Conservation (phyloP, 2,888 invertebrate genomes). For the Chrysolina oricalcia region DNA sequence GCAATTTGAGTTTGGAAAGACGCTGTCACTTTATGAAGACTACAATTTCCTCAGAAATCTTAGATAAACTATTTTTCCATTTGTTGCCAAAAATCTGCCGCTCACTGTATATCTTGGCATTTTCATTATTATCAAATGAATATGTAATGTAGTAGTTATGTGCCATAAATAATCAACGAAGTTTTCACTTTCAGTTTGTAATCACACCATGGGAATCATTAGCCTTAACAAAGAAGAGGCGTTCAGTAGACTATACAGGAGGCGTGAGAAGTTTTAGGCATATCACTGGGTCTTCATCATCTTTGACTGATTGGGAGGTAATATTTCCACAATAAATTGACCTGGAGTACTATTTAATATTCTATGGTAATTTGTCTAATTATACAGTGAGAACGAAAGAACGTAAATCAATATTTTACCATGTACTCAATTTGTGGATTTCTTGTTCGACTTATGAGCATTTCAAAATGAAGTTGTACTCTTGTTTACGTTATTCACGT, state of each 20-base stretch:
- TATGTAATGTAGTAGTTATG: background rate
- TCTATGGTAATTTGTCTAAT: background rate
- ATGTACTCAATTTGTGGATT: background rate
- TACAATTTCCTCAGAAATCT: too few species aligned
- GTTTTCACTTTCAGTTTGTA: slow-evolving; percentile 53
- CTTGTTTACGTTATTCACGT: too few species aligned
- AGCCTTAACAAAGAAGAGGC: slow-evolving; percentile 55
- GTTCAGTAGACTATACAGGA: slow-evolving; percentile 33
- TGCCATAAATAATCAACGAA: slow-evolving; percentile 15
- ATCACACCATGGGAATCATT: slow-evolving; percentile 51
- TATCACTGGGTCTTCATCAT: slow-evolving; percentile 41
- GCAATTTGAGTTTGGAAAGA: too few species aligned
- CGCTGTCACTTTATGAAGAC: too few species aligned
- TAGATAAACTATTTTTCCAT: too few species aligned
- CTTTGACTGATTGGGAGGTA: slow-evolving; percentile 75
- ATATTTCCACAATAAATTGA: background rate
- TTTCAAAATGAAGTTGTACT: too few species aligned
- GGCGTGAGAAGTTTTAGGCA: slow-evolving; percentile 55
- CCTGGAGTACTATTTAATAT: background rate
- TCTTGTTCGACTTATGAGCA: background rate
- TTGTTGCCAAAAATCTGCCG: too few species aligned
- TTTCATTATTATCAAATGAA: too few species aligned
- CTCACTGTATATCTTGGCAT: too few species aligned
- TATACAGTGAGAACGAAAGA: background rate
- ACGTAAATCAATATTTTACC: background rate